A percentile compares a stretch with the other conserved stretches of the same genome.
Conservation (phyloP, 2,888 invertebrate species). For the Agonopterix subpropinquella region DNA sequence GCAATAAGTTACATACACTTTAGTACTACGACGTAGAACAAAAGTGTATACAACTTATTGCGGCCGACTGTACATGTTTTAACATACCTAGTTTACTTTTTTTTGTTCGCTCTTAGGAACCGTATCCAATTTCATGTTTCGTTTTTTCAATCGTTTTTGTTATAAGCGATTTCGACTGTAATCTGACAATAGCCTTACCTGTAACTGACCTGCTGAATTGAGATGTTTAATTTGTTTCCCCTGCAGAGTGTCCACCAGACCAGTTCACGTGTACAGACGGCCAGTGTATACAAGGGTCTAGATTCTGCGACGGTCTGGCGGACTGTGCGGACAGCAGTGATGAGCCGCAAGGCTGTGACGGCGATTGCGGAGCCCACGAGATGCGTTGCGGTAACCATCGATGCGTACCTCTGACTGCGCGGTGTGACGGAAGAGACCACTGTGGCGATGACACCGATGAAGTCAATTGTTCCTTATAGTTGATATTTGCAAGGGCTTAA, state of each 20-base stretch:
- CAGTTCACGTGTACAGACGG: constrained; percentile 78
- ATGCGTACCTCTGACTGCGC: constrained; percentile 76
- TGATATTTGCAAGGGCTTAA: too few relatives aligned
- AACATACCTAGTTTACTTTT: too few relatives aligned
- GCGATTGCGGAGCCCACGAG: constrained; percentile 73
- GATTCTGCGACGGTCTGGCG: constrained; percentile 81
- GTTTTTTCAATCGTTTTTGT: too few relatives aligned
- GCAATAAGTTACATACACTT: too few relatives aligned
- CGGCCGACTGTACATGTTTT: too few relatives aligned
- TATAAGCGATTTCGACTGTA: too few relatives aligned
- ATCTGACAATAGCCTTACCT: too few relatives aligned
- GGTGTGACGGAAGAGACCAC: constrained; percentile 80
- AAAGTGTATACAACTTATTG: too few relatives aligned
- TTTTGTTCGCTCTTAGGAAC: too few relatives aligned
- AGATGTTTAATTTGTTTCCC: background rate
- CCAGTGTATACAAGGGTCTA: constrained; percentile 76
- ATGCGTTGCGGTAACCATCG: constrained; percentile 65
- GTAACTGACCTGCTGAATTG: too few relatives aligned
- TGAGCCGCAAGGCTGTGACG: constrained; percentile 76
- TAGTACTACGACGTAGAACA: too few relatives aligned
- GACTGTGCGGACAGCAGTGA: constrained; percentile 83
- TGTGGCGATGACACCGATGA: constrained; percentile 83
- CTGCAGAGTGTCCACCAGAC: constrained; percentile 61
- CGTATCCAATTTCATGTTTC: too few relatives aligned
- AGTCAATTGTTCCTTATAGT: constrained; percentile 8